Base-by-base conservation (phyloP, 2,797 vertebrate species). In the Anguilla obscura region DNA sequence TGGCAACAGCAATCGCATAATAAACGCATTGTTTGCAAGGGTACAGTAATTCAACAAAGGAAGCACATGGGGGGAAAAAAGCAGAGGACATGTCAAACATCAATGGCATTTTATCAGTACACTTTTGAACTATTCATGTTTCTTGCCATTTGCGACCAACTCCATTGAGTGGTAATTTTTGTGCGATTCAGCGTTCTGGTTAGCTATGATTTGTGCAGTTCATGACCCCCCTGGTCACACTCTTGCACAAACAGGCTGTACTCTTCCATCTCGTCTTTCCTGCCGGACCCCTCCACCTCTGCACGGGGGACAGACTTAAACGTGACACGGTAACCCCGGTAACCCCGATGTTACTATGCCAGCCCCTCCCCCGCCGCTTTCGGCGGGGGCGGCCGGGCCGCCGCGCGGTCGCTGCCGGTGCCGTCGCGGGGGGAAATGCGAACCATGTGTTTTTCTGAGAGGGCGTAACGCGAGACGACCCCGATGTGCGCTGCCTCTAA, bases 381-480 rank as follows among this genome's bases (percentile, higher is more conserved):
- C 14, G 63, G n/a, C 5, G 63, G 21, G 24, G 4, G 2, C 18
- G 10, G 82, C 21, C 24, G 24, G 40, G 71, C 18, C 33, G 45
- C 66, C 24, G 27, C 9, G n/a, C 8, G 66, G 69, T 30, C 45
- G 30, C 16, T 16, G 33, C 40, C 74, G 6, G 74, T 7, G 74
- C 74, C n/a, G 30, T 60, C 54, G 14, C 18, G 40, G 40, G 7
- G 54, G 52, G 30, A 85, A 60, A 85, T 85, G 27, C 50, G 33
- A 60, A 85, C 3, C 52, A 58, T 60, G 50, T 85, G 84, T 36
- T 58, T 56, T 85, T 85, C 24, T 60, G 84, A 58, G 18, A 60
- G 84, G 16, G 14, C 18, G 52, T 60, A 85, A 85, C 30, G 54
- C 30, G 52, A 58, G 52, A 85, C 14, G 52, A 60, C 24, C 30